These are phyloP conservation scores for Phalacrocorax carbo DNA, from an alignment of 2,113 vertebrate species.

Conservation along the genomic window DNA sequence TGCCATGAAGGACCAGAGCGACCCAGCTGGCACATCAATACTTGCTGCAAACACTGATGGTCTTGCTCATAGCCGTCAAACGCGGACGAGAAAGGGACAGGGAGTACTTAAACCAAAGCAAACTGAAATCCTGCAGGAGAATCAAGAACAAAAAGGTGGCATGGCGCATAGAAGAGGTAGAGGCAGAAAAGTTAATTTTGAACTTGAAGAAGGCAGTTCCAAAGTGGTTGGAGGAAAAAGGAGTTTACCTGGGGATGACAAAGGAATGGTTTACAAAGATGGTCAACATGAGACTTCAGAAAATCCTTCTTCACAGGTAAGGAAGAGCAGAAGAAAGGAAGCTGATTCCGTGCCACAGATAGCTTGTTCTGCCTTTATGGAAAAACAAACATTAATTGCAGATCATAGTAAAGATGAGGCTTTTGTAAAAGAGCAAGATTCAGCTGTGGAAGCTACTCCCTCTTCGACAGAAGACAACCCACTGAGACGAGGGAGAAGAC, in stretches of 20 bases:
- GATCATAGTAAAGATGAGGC: background rate
- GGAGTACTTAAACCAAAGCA: background rate
- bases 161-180: background rate
- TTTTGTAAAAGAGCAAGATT: background rate
- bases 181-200: slow-evolving; percentile 12
- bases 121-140: background rate
- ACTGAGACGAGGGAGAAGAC: background rate
- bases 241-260: background rate
- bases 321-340: slow-evolving; percentile 12
- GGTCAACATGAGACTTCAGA: background rate
- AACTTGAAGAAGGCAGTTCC: background rate
- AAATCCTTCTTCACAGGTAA: background rate
- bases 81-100: background rate
- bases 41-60: background rate
- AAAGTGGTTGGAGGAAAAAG: fast-evolving
- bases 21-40: background rate
- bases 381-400: background rate
- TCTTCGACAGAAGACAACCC: background rate
- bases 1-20: background rate
- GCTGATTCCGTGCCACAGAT: background rate
- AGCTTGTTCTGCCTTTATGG: background rate
- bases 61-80: background rate
- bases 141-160: background rate
- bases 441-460: background rate
- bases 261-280: background rate